phyloP scores from a whole-genome alignment of 1,140 invertebrate genomes.

The Psix sp. region DNA sequence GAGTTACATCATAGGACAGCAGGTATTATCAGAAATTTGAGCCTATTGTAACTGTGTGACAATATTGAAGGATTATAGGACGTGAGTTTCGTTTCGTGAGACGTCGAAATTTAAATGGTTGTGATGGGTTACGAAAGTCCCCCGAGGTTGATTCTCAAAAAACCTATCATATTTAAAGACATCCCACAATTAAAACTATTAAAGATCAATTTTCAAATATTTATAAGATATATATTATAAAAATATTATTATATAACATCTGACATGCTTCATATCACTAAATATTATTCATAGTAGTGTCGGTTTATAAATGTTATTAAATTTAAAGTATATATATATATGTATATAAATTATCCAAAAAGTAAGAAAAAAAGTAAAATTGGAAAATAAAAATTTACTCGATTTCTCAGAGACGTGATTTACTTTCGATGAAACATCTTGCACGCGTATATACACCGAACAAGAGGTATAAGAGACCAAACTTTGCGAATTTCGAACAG shows the following conservation, averaged over 20 bases:
- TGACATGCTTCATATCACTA: no score
- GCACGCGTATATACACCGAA: constrained; percentile 13
- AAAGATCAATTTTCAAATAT: constrained; percentile 29
- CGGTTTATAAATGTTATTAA: no score
- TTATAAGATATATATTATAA: no score
- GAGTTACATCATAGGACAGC: constrained; percentile 42
- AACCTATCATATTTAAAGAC: constrained; percentile 47
- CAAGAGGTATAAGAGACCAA: constrained; percentile 30
- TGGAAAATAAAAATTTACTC: constrained; percentile 4
- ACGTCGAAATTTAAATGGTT: constrained; percentile 53
- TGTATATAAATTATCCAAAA: no score
- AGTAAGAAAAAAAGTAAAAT: neutral
- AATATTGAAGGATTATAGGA: constrained; percentile 57
- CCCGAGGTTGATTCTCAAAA: constrained; percentile 29
- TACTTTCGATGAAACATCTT: constrained; percentile 42
- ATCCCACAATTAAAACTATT: constrained; percentile 44
- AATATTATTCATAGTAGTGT: no score
- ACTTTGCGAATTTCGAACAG: constrained; percentile 59
- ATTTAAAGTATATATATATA: no score
- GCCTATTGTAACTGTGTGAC: constrained; percentile 52
- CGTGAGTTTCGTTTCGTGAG: constrained; percentile 55
- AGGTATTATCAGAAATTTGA: constrained; percentile 38
- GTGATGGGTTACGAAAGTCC: constrained; percentile 52
- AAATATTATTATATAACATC: no score
- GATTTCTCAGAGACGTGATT: constrained; percentile 7